Base-by-base conservation (phyloP, 1,140 invertebrate species). In the Nasonia giraulti region DNA sequence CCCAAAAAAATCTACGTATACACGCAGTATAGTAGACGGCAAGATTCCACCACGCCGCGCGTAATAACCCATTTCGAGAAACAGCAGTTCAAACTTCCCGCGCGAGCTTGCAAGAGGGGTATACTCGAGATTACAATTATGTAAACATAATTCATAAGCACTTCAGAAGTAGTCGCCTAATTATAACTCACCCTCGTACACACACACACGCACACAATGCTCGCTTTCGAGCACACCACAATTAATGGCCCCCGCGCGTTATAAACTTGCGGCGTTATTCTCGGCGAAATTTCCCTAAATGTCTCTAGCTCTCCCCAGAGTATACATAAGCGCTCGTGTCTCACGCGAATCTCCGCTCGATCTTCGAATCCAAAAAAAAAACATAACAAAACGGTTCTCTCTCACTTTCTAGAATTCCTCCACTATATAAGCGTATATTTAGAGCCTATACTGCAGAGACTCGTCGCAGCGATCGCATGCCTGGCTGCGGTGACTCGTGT, bases 91-190 rank as follows among this genome's bases (percentile, higher is more conserved):
- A 62, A 62, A 62, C 17, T 62, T 62, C 17, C 20, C 6, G 55
- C 55, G 40, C 40, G 8, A 1, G 7, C 47, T 37, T 6, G 33
- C 33, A 37, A 37, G 33, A 37, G 47, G 40, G 40, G 11, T 62
- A 62, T n/a, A n/a, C 20, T 62, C 55, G 20, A n/a, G 20, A 62
- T 62, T 62, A 62, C 55, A 62, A 62, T 62, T 62, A 62, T n/a
- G 55, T 62, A 62, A 62, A 62, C 55, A 62, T 62, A 62, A 62
- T 62, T 62, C 55, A 62, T 62, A 62, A 62, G 55, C 20, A 62
- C 55, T 62, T 62, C 20, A 62, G 40, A 44, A 44, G 7, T 44
- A 62, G 14, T 62, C 55, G 14, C 17, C 55, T n/a, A 62, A 62
- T 62, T 62, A 62, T 62, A 62, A 62, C 17, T 62, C 55, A 62